Base-by-base conservation (phyloP, 2,797 vertebrate species). In the Anableps anableps region DNA sequence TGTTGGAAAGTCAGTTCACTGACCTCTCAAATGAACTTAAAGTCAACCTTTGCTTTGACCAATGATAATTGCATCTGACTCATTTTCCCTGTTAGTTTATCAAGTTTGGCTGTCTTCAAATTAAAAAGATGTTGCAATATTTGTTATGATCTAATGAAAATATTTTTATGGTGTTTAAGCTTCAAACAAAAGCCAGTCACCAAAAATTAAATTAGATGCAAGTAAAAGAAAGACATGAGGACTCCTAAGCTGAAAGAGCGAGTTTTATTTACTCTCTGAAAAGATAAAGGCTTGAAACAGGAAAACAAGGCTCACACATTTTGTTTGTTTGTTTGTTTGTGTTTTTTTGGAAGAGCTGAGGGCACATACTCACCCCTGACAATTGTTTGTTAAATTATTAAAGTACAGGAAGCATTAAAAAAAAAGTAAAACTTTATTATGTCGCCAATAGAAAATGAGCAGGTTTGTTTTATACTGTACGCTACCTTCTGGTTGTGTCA, bases 181-280 rank as follows among this genome's bases (percentile, higher is more conserved):
- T 55, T 16, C 36, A 41, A 77, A 77, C 26, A 64, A 26, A 68
- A 11, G 36, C 21, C 10, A 68, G 36, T 77, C 34, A 58, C 17
- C 3, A 45, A 7, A 36, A 70, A 79, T 53, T 47, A 31, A 75
- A 75, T 76, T 55, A 64, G 29, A 60, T 62, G 19, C 1, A 72
- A 77, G 34, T 45, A 43, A 72, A 78, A 43, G 14, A 11, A 0
- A 47, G 34, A 38, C 43, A 21, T 50, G 0, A 26, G 11, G 19
- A 66, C 48, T 53, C 47, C 14, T 58, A 74, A 84, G 68, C 36
- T 68, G 45, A 79, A 50, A 29, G 21, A 16, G 8, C 3, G 60
- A 80, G 31, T 21, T 80, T 43, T 80, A 77, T 87, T 89, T 81
- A 79, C 43, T 71, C 48, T 62, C 38, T 78, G 26, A 79, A 83